A percentile compares a stretch with the other conserved stretches of the same genome.
These are phyloP conservation scores for Vombatus ursinus DNA, from an alignment of 2,113 vertebrate genomes.

Conservation along the genomic window DNA sequence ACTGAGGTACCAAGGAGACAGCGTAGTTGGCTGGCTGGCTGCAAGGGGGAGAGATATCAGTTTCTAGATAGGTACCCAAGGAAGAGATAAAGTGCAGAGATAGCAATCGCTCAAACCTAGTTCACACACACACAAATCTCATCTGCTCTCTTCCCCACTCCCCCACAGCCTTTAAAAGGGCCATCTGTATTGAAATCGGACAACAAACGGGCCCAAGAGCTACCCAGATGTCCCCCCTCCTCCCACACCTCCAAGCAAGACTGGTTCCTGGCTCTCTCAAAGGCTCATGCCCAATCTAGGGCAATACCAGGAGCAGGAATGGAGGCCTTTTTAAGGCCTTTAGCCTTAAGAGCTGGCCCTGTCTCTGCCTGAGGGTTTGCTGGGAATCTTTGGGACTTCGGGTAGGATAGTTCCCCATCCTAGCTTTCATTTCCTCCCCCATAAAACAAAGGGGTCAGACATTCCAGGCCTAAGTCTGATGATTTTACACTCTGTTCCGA, in stretches of 20 bases:
- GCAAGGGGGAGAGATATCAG: not conserved
- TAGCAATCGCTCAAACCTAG: not conserved
- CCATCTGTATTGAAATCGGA: not conserved
- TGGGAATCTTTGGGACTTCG: not conserved
- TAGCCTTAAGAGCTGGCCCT: not conserved
- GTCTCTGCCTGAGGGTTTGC: not conserved
- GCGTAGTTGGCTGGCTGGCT: not conserved
- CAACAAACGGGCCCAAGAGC: not conserved
- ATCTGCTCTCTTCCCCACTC: not conserved
- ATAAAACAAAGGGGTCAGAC: not conserved
- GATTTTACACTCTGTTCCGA: not conserved
- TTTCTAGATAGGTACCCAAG: slow-evolving; percentile 17
- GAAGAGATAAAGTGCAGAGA: slow-evolving; percentile 18
- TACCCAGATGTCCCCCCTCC: not conserved
- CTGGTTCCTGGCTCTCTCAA: not conserved
- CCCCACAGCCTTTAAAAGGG: not conserved
- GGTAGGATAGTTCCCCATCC: not conserved
- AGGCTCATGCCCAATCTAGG: not conserved
- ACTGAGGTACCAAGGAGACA: slow-evolving; percentile 9
- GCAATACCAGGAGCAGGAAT: not conserved
- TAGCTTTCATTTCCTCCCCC: not conserved
- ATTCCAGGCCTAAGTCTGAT: not conserved
- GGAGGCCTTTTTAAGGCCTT: too few relatives aligned
- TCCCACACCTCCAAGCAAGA: not conserved
- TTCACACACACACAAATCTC: slow-evolving; percentile 18